Conservation (phyloP, 2,113 vertebrate genomes). For the Mixornis gularis region DNA sequence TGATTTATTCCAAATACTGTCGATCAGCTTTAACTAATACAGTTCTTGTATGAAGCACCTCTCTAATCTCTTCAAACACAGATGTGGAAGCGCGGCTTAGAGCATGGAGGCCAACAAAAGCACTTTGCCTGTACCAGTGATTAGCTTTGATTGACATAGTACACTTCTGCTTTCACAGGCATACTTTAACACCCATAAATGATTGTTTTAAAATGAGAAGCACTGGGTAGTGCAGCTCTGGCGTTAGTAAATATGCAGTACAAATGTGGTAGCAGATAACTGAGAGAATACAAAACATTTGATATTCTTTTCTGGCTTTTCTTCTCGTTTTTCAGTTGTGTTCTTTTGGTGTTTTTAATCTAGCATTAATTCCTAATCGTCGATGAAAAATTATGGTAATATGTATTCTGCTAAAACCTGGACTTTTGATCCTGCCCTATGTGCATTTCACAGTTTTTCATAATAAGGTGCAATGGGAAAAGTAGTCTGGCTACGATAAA, state of each 20-base stretch:
- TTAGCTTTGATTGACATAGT: conserved; percentile 81
- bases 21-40: conserved; percentile 80
- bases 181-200: conserved; percentile 71
- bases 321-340: not conserved
- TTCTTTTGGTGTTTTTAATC: not conserved
- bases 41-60: conserved; percentile 79
- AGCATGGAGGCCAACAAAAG: conserved; percentile 78
- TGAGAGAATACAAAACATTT: conserved; percentile 15
- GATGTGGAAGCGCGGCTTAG: conserved; percentile 77
- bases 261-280: conserved; percentile 48
- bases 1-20: conserved; percentile 78
- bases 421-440: not conserved
- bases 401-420: not conserved
- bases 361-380: conserved; percentile 4
- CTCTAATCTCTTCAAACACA: conserved; percentile 84
- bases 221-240: conserved; percentile 43
- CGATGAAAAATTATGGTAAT: not conserved
- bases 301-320: not conserved
- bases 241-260: conserved; percentile 46
- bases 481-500: not conserved
- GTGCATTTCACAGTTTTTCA: not conserved
- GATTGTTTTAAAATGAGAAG: conserved; percentile 74
- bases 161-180: conserved; percentile 72
- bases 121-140: conserved; percentile 78
- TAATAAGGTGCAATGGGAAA: not conserved